phyloP scores from a whole-genome alignment of 2,888 invertebrate species.

The Hylaea fasciaria region DNA sequence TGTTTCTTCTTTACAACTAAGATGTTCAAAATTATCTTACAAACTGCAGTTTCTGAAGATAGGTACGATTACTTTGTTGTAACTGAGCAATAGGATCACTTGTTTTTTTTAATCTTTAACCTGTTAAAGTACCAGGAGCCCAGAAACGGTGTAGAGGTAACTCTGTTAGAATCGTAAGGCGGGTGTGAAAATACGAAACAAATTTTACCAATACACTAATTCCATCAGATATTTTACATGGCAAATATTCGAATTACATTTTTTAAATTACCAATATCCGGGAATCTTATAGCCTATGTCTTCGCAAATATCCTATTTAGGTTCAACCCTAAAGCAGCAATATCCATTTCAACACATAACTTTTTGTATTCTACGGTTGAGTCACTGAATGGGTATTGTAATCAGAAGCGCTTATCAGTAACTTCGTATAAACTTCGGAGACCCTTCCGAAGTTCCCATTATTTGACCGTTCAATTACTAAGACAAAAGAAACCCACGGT shows the following conservation, averaged over 20 bases:
- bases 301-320: not conserved
- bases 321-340: not conserved
- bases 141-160: too few species aligned
- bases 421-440: constrained; percentile 5
- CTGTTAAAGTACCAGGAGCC: too few species aligned
- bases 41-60: constrained; percentile 5
- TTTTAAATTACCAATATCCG: too few species aligned
- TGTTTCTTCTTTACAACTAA: constrained; percentile 15
- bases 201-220: too few species aligned
- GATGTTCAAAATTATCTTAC: constrained; percentile 15
- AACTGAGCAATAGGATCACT: too few species aligned
- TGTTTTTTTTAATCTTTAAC: too few species aligned
- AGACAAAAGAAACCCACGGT: constrained; percentile 17
- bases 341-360: not conserved
- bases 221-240: too few species aligned
- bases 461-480: constrained; percentile 15
- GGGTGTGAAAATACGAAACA: too few species aligned
- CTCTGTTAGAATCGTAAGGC: too few species aligned
- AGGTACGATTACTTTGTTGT: too few species aligned
- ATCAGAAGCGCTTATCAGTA: constrained; percentile 1
- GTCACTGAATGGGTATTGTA: not conserved
- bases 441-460: constrained; percentile 9
- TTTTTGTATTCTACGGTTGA: not conserved
- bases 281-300: too few species aligned
- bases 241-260: too few species aligned